Evolutionary conservation across 2,113 vertebrate species (phyloP).

Genomic region (Pelmatolapia mariae): DNA sequence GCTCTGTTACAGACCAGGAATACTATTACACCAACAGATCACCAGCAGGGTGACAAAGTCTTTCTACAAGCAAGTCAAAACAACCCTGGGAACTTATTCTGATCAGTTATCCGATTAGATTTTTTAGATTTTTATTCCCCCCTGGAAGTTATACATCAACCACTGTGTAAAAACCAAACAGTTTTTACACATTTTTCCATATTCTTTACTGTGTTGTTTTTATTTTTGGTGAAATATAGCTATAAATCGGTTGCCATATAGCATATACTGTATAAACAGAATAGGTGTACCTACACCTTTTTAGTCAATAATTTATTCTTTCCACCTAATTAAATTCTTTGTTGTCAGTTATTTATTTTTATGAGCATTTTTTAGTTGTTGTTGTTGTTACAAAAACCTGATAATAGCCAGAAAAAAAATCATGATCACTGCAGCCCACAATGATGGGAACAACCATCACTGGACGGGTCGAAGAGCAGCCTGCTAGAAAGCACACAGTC

Average conservation of each 20-base stretch:
- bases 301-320: background rate
- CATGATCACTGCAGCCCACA: background rate
- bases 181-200: background rate
- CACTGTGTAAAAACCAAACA: background rate
- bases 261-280: background rate
- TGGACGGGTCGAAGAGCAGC: background rate
- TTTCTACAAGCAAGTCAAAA: background rate
- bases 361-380: background rate
- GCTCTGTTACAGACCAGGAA: background rate
- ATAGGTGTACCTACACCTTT: background rate
- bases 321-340: background rate
- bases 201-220: background rate
- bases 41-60: background rate
- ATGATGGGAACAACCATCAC: background rate
- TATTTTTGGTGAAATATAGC: fast-evolving
- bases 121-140: background rate
- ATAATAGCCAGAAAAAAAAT: background rate
- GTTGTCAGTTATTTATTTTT: background rate
- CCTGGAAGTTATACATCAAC: background rate
- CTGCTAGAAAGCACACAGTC: background rate
- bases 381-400: background rate
- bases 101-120: background rate
- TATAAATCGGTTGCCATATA: background rate
- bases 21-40: background rate
- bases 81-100: background rate